A percentile compares a stretch with the other conserved stretches of the same genome.
Evolutionary conservation across 2,113 vertebrate species (phyloP).

Genomic region (Agapornis roseicollis): DNA sequence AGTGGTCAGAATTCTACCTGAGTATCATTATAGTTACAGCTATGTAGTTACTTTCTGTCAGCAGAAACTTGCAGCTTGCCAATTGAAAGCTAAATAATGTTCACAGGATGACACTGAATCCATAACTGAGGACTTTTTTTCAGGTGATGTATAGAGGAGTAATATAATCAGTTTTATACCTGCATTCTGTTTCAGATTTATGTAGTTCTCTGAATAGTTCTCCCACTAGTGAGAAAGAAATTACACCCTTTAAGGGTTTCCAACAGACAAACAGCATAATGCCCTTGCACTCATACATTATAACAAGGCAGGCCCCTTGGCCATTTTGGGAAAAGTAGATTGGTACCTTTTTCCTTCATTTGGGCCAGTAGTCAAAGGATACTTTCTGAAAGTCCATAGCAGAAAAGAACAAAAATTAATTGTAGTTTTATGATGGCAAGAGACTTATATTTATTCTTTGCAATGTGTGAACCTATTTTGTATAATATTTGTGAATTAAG

Average conservation of each 20-base stretch:
- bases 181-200: not conserved
- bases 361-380: not conserved
- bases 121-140: not conserved
- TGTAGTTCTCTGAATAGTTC: not conserved
- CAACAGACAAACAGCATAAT: not conserved
- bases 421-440: not conserved
- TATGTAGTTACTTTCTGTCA: not conserved
- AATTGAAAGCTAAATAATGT: not conserved
- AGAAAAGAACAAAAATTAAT: not conserved
- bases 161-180: not conserved
- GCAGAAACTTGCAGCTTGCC: not conserved
- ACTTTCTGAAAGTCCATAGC: not conserved
- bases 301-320: rapidly evolving
- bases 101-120: not conserved
- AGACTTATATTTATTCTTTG: not conserved
- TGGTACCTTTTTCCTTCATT: not conserved
- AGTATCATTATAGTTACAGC: not conserved
- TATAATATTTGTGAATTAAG: not conserved
- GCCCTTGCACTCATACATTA: not conserved
- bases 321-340: not conserved
- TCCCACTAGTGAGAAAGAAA: not conserved
- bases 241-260: not conserved
- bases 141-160: rapidly evolving
- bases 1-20: not conserved
- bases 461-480: not conserved